Evolutionary conservation across 2,113 vertebrate genomes (phyloP), one percentile per base, ranked within the genome.

Genomic region (Aphyosemion australe): DNA sequence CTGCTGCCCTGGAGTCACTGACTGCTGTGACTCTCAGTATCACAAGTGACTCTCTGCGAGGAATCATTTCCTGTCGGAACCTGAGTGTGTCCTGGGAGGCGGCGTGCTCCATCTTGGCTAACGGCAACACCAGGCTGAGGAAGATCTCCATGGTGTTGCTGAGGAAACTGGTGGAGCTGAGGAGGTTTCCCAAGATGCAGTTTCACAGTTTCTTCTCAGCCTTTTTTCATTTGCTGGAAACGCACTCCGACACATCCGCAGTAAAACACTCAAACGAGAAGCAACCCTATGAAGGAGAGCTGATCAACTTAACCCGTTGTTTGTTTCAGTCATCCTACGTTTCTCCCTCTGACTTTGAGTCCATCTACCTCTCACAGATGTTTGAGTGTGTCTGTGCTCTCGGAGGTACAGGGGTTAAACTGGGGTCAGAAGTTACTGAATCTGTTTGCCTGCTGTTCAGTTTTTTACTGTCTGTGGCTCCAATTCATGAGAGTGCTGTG

Each of bases 351-450:
- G 66, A 43, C 86, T 92, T 98, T 78, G 94, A 96, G 84, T 92
- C 95, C 69, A 84, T 95, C 51, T 93, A 96, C 69, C 90, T 98
- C 63, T 94, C 93, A 32, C 92, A 95, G 92, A 69, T 97, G 62
- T 91, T 98, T 32, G 94, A 96, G 76, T 94, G 92, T 19, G 93
- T 98, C 43, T 93, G 91, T 61, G 51, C 68, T 0, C 84, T 96
- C 16, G 93, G 72, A 8, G 90, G 93, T n/a, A 57, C 90, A 15
- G 65, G 74, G 0, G 72, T 60, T 57, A 81, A 92, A 39, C 78
- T 90, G 26, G 95, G 90, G 61, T 74, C 88, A 56, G 92, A 95
- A 74, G 80, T 96, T n/a, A 94, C 91, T 26, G 78, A 83, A 75
- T 88, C 91, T 1, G 88, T 98, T 51, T 96, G 95, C 49, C 89